A percentile compares a stretch with the other conserved stretches of the same genome.
These are phyloP conservation scores for Sterrhoptilus dennistouni DNA, from an alignment of 2,113 vertebrate species.

Conservation along the genomic window DNA sequence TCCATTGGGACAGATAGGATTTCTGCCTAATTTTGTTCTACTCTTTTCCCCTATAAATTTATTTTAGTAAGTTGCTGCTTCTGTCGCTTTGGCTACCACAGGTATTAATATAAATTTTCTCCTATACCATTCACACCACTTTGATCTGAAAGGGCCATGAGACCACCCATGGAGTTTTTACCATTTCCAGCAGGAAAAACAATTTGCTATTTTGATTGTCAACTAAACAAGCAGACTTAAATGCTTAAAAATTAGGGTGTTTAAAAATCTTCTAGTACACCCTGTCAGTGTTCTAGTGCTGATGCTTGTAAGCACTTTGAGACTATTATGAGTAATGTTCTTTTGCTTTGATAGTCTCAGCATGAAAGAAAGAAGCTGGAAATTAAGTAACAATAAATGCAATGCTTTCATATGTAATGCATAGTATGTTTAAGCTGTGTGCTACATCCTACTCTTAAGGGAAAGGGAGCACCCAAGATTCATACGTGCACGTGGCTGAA, in stretches of 20 bases:
- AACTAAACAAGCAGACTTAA: not conserved
- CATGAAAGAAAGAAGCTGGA: not conserved
- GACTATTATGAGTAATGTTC: not conserved
- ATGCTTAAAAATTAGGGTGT: not conserved
- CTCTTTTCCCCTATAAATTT: not conserved
- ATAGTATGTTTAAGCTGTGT: not conserved
- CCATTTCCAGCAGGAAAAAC: not conserved
- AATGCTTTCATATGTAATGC: not conserved
- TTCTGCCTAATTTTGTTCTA: not conserved
- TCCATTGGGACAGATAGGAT: not conserved
- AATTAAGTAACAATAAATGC: not conserved
- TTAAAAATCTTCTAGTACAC: not conserved
- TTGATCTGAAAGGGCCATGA: not conserved
- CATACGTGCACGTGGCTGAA: not conserved
- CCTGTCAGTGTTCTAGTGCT: not conserved
- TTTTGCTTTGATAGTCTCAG: not conserved
- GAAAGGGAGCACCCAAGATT: not conserved
- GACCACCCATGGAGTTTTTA: not conserved
- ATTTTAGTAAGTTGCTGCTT: not conserved
- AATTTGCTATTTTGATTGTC: not conserved
- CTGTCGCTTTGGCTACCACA: not conserved
- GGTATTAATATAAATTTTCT: not conserved
- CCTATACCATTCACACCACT: not conserved
- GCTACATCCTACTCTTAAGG: not conserved
- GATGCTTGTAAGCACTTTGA: not conserved